A percentile compares a stretch with the other conserved stretches of the same genome.
phyloP scores from a whole-genome alignment of 2,113 vertebrate species.

The Mixornis gularis region DNA sequence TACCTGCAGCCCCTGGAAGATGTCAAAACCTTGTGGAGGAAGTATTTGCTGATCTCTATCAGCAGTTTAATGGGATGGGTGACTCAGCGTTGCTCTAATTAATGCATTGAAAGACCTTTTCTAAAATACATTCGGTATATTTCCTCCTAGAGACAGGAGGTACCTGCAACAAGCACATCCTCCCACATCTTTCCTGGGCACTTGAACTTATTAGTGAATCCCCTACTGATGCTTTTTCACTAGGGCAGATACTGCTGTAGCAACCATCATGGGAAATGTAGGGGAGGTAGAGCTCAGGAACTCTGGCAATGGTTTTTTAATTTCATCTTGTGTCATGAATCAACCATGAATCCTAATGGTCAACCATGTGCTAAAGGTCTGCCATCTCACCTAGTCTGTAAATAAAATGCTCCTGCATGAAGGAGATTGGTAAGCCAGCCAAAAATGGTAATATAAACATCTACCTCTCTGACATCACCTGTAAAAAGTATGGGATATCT shows the following conservation, averaged over 20 bases:
- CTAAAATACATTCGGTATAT: not conserved
- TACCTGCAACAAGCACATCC: not conserved
- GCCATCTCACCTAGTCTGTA: not conserved
- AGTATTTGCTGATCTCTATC: conserved; percentile 16
- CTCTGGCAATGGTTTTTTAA: not conserved
- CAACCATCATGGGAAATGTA: not conserved
- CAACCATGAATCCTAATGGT: not conserved
- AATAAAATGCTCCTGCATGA: not conserved
- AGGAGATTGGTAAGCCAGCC: not conserved
- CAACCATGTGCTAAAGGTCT: not conserved
- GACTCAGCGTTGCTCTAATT: conserved; percentile 37
- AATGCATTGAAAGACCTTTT: conserved; percentile 25
- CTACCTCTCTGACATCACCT: not conserved
- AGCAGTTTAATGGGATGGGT: conserved; percentile 3
- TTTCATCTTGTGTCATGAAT: not conserved
- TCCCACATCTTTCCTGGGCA: conserved; percentile 2
- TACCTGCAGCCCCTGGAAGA: not conserved
- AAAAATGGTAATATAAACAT: not conserved
- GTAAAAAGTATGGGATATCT: not conserved
- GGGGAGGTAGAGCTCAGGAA: not conserved
- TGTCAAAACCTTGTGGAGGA: not conserved
- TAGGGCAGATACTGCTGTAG: not conserved
- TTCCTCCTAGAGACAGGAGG: not conserved
- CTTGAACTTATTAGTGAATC: not conserved
- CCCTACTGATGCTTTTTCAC: not conserved